These are phyloP conservation scores for Dendrocincla tyrannina DNA, from an alignment of 2,797 vertebrate genomes.

Conservation along the genomic window DNA sequence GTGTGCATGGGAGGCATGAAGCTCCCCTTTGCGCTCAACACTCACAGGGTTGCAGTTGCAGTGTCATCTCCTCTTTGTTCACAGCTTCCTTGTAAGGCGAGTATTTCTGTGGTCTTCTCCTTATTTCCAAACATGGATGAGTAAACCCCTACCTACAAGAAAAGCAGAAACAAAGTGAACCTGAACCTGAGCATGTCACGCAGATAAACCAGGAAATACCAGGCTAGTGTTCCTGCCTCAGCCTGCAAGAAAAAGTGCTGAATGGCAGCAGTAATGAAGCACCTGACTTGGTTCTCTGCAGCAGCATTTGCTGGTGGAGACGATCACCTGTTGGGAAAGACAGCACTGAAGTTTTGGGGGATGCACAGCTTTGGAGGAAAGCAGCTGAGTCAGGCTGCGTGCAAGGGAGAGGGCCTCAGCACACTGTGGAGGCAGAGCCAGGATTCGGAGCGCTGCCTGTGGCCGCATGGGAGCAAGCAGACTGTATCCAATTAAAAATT, in stretches of 20 bases:
- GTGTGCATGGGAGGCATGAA: neutral
- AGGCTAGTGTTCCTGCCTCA: neutral
- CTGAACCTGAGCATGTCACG: neutral
- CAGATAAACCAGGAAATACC: neutral
- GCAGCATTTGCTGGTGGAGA: neutral
- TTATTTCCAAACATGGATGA: neutral
- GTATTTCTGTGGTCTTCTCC: rapidly evolving
- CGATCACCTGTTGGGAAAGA: neutral
- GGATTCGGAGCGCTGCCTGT: rapidly evolving
- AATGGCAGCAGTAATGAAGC: rapidly evolving
- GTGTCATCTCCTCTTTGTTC: neutral
- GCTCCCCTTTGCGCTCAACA: rapidly evolving
- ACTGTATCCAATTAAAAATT: neutral
- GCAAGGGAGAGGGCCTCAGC: neutral
- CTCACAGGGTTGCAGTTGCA: neutral
- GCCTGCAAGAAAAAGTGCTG: neutral
- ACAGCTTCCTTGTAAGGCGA: neutral
- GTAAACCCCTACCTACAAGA: neutral
- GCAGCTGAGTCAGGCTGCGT: neutral
- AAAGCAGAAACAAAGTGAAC: neutral
- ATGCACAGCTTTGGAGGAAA: neutral
- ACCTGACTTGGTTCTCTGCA: rapidly evolving
- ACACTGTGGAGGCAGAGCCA: neutral
- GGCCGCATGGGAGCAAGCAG: neutral
- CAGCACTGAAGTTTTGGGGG: neutral